Evolutionary conservation across 2,113 vertebrate species (phyloP).

Genomic region (Ptyas mucosa): DNA sequence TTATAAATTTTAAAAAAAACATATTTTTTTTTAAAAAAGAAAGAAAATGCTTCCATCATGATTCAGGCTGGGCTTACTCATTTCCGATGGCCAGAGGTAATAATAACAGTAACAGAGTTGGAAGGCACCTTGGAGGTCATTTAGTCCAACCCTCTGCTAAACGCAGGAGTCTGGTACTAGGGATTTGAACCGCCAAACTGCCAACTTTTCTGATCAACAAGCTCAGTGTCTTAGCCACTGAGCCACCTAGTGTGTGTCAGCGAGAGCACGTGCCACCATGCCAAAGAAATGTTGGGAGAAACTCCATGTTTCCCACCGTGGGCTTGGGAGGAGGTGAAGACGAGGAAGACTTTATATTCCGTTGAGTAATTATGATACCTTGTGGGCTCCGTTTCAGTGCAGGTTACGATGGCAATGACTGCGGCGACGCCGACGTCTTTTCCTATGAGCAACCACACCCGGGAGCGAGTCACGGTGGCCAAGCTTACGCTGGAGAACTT

Average conservation of each 20-base stretch:
- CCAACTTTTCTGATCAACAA: too few relatives aligned
- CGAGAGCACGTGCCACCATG: neutral
- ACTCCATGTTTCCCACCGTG: neutral
- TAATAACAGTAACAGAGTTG: too few relatives aligned
- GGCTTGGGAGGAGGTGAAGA: conserved; percentile 4
- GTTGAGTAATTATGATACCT: conserved; percentile 45
- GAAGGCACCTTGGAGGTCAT: too few relatives aligned
- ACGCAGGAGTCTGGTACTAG: too few relatives aligned
- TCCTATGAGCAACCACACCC: conserved; percentile 98
- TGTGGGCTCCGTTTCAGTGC: conserved; percentile 58
- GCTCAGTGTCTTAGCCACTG: too few relatives aligned
- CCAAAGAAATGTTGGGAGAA: neutral
- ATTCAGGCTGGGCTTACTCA: too few relatives aligned
- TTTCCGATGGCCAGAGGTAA: too few relatives aligned
- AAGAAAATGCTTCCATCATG: neutral
- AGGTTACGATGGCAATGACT: conserved; percentile 93
- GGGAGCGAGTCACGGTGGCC: conserved; percentile 95
- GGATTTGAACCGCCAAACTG: too few relatives aligned
- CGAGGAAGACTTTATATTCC: conserved; percentile 6
- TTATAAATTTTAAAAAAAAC: too few relatives aligned
- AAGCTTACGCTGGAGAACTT: conserved; percentile 98
- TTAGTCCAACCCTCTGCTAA: too few relatives aligned
- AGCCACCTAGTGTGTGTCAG: neutral
- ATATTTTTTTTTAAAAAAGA: rapidly evolving
- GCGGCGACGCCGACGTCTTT: conserved; percentile 85